phyloP scores from a whole-genome alignment of 2,797 vertebrate species.

The Coranthus polyacanthus region DNA sequence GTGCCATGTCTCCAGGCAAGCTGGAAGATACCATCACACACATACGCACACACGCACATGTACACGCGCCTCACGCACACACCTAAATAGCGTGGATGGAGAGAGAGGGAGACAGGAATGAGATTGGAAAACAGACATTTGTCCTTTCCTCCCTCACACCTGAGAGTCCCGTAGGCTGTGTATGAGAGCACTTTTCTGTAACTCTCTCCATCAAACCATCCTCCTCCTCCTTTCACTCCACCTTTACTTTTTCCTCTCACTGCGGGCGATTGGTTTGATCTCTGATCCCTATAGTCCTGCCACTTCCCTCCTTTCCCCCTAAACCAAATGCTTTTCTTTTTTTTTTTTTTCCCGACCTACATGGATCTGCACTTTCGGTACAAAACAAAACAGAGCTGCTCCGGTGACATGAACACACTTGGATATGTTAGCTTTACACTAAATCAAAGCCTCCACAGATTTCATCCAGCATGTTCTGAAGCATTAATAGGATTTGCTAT shows the following conservation, averaged over 20 bases:
- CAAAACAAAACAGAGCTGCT: conserved; percentile 38
- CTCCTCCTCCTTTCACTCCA: conserved; percentile 36
- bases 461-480: conserved; percentile 24
- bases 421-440: conserved; percentile 33
- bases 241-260: conserved; percentile 63
- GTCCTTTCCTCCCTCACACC: conserved; percentile 73
- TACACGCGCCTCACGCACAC: conserved; percentile 14
- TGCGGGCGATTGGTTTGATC: conserved; percentile 77
- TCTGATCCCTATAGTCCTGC: conserved; percentile 71
- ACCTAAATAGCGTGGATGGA: conserved; percentile 56
- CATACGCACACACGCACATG: conserved; percentile 10
- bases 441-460: conserved; percentile 33
- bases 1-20: conserved; percentile 76
- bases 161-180: conserved; percentile 72
- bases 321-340: conserved; percentile 65
- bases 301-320: conserved; percentile 51
- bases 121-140: conserved; percentile 71
- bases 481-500: conserved; percentile 40
- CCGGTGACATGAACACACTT: conserved; percentile 46
- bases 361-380: conserved; percentile 50
- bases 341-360: conserved; percentile 53
- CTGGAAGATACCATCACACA: conserved; percentile 67
- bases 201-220: conserved; percentile 71
- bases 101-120: conserved; percentile 52
- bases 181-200: conserved; percentile 64